Evolutionary conservation across 2,888 invertebrate genomes (phyloP), one percentile per base, ranked within the genome.

Genomic region (Andrena bucephala): DNA sequence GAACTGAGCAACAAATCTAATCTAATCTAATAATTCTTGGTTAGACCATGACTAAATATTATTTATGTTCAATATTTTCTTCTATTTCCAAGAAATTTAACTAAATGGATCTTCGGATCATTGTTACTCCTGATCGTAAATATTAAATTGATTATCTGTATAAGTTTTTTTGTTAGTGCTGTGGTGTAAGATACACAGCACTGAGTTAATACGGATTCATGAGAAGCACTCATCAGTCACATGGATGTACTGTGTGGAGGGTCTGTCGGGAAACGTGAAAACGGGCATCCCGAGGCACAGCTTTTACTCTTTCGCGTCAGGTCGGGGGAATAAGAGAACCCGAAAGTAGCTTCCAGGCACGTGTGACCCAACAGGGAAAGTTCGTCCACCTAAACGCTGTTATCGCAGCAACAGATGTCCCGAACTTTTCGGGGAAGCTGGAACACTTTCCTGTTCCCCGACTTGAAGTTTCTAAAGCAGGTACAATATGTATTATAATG

Each of bases 351-450:
- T 66, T n/a, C 48, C 27, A 66, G 74, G 52, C 60, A 73, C 62
- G 29, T 60, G 27, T 65, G 68, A 68, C 50, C 63, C 68, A 54
- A 72, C 76, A 76, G 76, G 48, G 63, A 68, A 83, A 72, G 68
- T 80, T 79, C 48, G 63, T 36, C 24, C 31, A 62, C n/a, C 3
- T 69, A 16, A 69, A 67, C 16, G 36, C 62, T 29, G 54, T n/a
- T 54, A 77, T 59, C 6, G 69, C 59, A 78, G 42, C 70, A 70
- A 29, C 74, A 59, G 59, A 65, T 82, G 62, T 29, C 57, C 10
- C 16, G 1, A 62, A 42, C 31, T 48, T 62, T 24, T 29, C 0
- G 0, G 13, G 20, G 57, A 31, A 2, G n/a, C 20, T 52, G 5
- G 4, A 10, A 16, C 50, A 57, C 57, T 42, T 31, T 50, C 24